Conservation (phyloP, 2,113 vertebrate genomes). For the Thunnus maccoyii region DNA sequence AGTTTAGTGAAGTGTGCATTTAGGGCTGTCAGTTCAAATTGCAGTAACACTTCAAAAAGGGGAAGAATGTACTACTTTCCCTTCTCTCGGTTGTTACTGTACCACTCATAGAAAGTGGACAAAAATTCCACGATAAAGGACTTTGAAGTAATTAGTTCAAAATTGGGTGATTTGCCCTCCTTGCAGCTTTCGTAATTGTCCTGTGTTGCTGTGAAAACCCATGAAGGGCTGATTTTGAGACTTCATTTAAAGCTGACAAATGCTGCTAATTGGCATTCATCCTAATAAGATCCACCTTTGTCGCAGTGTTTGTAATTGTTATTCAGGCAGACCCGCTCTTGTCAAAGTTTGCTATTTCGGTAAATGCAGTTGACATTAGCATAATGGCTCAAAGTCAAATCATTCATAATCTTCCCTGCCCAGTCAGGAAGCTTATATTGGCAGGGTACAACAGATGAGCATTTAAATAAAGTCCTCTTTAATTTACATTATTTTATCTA, state of each 20-base stretch:
- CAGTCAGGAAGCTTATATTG: conserved; percentile 59
- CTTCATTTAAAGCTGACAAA: conserved; percentile 47
- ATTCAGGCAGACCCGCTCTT: conserved; percentile 56
- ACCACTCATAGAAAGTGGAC: neutral
- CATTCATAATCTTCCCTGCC: conserved; percentile 26
- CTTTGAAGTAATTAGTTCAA: conserved; percentile 12
- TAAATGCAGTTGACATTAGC: conserved; percentile 63
- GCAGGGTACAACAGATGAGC: conserved; percentile 48
- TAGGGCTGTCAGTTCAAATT: conserved; percentile 2
- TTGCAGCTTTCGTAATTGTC: neutral
- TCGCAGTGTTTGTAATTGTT: conserved; percentile 53
- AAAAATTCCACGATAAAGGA: neutral
- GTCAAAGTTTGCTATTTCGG: conserved; percentile 53
- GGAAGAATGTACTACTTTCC: neutral
- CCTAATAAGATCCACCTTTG: conserved; percentile 57
- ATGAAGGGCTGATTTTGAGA: conserved; percentile 21
- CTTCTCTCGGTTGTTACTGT: neutral
- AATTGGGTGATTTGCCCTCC: neutral
- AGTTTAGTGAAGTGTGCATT: neutral
- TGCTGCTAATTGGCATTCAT: conserved; percentile 61
- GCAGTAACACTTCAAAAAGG: neutral
- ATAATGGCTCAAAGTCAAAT: conserved; percentile 68
- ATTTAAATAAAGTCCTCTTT: conserved; percentile 65
- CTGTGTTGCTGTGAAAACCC: conserved; percentile 2
- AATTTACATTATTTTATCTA: conserved; percentile 59